Percentiles rank a stretch among this genome's conserved stretches.
These are phyloP conservation scores for Melanotaenia trifasciata DNA, from an alignment of 2,797 vertebrate species.

Conservation along the genomic window DNA sequence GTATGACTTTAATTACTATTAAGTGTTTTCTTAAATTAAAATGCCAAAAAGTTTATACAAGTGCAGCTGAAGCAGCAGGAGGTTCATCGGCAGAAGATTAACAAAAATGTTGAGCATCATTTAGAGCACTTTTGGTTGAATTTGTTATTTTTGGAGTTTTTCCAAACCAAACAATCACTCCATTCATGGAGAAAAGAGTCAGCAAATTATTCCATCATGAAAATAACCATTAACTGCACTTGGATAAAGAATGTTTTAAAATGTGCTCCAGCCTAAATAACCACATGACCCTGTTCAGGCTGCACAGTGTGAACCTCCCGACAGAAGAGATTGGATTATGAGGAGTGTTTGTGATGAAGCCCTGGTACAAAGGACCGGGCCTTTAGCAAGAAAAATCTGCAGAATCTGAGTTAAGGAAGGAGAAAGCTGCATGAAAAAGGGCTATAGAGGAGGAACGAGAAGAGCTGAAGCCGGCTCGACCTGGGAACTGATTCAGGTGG, in stretches of 20 bases:
- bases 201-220: background rate
- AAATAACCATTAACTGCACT: background rate
- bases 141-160: background rate
- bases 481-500: slow-evolving; percentile 14
- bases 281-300: background rate
- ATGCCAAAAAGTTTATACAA: background rate
- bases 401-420: slow-evolving; percentile 5
- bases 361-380: background rate
- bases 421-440: slow-evolving; percentile 13
- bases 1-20: too few relatives aligned
- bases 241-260: background rate
- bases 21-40: background rate
- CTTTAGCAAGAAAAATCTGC: slow-evolving; percentile 9
- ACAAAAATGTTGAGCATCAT: background rate
- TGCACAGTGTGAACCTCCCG: background rate
- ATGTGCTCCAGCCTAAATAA: background rate
- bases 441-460: slow-evolving; percentile 10
- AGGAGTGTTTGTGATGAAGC: background rate
- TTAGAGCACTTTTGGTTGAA: background rate
- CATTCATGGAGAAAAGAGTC: background rate
- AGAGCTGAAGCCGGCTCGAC: slow-evolving; percentile 1
- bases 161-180: background rate
- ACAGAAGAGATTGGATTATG: background rate
- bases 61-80: background rate
- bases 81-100: background rate